A percentile compares a stretch with the other conserved stretches of the same genome.
These are phyloP conservation scores for Talpa occidentalis DNA, from an alignment of 2,113 vertebrate genomes.

Conservation along the genomic window DNA sequence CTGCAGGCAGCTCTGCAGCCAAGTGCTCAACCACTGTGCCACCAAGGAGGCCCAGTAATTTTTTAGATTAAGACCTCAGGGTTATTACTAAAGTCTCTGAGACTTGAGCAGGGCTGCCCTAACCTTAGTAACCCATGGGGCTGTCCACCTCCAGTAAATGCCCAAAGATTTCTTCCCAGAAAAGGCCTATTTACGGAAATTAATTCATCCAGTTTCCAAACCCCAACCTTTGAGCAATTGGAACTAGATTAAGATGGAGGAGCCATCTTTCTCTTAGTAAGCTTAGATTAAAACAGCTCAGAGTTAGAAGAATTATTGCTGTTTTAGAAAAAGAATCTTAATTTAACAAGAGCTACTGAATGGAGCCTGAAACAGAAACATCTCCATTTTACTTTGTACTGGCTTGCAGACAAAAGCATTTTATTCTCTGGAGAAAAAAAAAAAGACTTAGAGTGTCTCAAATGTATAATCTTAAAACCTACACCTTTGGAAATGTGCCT, in stretches of 20 bases:
- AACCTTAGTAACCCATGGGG: not conserved
- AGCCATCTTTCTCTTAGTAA: not conserved
- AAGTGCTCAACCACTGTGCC: no score
- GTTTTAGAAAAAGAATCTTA: conserved; percentile 42
- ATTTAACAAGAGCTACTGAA: conserved; percentile 15
- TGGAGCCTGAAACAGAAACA: not conserved
- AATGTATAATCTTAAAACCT: not conserved
- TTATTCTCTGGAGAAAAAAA: not conserved
- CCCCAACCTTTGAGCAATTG: not conserved
- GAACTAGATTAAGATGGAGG: conserved; percentile 12
- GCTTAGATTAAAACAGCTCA: not conserved
- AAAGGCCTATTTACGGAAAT: conserved; percentile 24
- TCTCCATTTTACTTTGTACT: not conserved
- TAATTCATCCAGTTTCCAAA: not conserved
- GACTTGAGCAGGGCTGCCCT: not conserved
- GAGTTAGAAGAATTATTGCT: conserved; percentile 3
- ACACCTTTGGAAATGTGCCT: not conserved
- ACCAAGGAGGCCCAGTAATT: no score
- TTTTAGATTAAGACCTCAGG: not conserved
- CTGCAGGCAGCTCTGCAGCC: no score
- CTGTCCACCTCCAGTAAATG: not conserved
- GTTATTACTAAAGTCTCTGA: not conserved
- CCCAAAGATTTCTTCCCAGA: not conserved
- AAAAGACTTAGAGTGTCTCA: not conserved
- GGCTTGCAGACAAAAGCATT: not conserved